phyloP scores from a whole-genome alignment of 2,113 vertebrate genomes.

The Chloropsis hardwickii region DNA sequence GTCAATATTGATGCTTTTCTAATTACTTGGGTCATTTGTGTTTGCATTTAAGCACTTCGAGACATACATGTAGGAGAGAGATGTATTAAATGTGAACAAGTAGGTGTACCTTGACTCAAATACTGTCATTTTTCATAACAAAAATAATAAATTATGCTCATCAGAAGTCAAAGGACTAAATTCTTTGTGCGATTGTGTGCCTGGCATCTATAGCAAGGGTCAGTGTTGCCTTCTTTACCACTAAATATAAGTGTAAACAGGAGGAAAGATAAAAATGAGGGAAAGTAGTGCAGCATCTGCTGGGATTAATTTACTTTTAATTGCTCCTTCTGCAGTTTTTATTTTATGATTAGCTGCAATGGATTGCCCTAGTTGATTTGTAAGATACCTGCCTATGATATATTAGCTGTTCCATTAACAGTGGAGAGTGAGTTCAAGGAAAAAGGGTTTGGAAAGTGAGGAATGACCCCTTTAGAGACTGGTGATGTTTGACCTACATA shows the following conservation, averaged over 20 bases:
- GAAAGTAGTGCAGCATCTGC: not conserved
- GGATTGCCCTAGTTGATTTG: not conserved
- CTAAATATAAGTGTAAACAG: not conserved
- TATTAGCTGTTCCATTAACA: not conserved
- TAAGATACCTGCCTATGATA: conserved; percentile 10
- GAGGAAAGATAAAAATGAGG: not conserved
- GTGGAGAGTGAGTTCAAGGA: not conserved
- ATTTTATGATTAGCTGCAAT: not conserved
- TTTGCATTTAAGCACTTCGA: not conserved
- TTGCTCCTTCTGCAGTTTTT: conserved; percentile 1
- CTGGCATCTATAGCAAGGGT: not conserved
- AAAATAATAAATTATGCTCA: not conserved
- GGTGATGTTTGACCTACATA: not conserved
- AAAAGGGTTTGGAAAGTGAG: not conserved
- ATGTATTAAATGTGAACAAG: not conserved
- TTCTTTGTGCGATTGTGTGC: not conserved
- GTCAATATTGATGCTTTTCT: not conserved
- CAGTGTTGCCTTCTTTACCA: not conserved
- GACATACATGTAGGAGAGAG: not conserved
- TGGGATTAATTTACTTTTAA: conserved; percentile 50
- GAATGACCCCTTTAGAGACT: not conserved
- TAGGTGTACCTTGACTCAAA: not conserved
- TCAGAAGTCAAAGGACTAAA: not conserved
- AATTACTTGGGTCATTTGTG: not conserved
- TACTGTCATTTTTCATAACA: not conserved